A percentile compares a stretch with the other conserved stretches of the same genome.
Conservation (phyloP, 2,113 vertebrate genomes). For the Terrapene triunguis region DNA sequence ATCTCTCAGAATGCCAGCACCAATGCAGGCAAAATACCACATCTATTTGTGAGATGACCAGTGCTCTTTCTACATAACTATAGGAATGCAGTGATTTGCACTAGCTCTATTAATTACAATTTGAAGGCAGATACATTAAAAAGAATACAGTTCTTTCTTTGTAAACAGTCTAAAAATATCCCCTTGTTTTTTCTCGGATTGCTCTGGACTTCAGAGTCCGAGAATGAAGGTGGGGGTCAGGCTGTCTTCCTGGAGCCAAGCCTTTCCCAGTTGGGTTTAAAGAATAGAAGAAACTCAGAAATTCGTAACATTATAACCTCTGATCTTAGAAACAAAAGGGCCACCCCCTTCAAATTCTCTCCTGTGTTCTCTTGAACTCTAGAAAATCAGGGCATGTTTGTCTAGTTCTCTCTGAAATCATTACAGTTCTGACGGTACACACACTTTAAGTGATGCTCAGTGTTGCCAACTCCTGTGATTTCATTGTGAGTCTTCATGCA, state of each 20-base stretch:
- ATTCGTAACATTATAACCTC: not conserved
- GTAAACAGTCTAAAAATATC: slow-evolving; percentile 74
- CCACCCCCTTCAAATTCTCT: not conserved
- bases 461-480: not conserved
- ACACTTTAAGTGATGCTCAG: not conserved
- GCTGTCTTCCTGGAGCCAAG: rapidly evolving
- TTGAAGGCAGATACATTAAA: not conserved
- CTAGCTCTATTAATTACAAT: not conserved
- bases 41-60: not conserved
- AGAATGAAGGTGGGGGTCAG: slow-evolving; percentile 52
- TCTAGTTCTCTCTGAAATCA: not conserved
- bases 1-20: not conserved
- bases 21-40: rapidly evolving
- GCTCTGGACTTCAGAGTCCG: slow-evolving; percentile 27
- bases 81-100: rapidly evolving
- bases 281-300: not conserved
- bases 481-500: not conserved
- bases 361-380: not conserved
- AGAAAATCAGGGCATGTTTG: not conserved
- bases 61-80: not conserved
- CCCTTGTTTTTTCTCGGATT: not conserved
- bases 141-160: not conserved
- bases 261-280: not conserved
- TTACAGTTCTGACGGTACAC: not conserved
- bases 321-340: not conserved